These are phyloP conservation scores for Panthera uncia DNA, from an alignment of 2,113 vertebrate species.

Conservation along the genomic window DNA sequence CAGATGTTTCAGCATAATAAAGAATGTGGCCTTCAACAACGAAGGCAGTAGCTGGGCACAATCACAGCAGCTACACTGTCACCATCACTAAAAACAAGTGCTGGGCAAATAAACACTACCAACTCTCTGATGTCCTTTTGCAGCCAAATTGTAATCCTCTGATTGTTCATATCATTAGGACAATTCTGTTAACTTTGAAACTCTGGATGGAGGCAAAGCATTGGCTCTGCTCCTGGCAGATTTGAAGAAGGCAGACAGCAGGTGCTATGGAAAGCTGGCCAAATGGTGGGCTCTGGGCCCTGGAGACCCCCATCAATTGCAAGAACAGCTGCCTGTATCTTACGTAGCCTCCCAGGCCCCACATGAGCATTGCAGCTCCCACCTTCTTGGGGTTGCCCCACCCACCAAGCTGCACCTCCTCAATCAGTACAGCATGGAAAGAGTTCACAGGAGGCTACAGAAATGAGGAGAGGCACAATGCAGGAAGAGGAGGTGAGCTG, in stretches of 20 bases:
- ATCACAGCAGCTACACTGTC: neutral
- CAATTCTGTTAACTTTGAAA: constrained; percentile 71
- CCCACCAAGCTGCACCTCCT: neutral
- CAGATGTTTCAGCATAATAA: constrained; percentile 36
- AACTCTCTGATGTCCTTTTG: constrained; percentile 36
- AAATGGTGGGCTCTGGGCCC: neutral
- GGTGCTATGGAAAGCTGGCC: constrained; percentile 33
- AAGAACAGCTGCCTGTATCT: neutral
- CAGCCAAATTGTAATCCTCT: constrained; percentile 69
- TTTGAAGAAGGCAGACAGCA: constrained; percentile 25
- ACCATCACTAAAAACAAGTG: constrained; percentile 17
- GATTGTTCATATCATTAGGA: constrained; percentile 61
- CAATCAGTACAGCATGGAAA: neutral
- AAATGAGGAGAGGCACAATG: neutral
- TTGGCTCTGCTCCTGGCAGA: constrained; percentile 32
- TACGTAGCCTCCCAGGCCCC: neutral
- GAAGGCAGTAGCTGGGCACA: neutral
- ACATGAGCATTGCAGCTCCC: neutral
- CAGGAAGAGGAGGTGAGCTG: neutral
- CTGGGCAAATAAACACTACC: constrained; percentile 35
- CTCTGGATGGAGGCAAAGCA: constrained; percentile 20
- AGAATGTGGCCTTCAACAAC: neutral
- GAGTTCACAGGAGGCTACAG: neutral
- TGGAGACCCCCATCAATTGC: neutral
- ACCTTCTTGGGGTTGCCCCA: neutral